A percentile compares a stretch with the other conserved stretches of the same genome.
Conservation (phyloP, 2,113 vertebrate genomes). For the Meriones unguiculatus region DNA sequence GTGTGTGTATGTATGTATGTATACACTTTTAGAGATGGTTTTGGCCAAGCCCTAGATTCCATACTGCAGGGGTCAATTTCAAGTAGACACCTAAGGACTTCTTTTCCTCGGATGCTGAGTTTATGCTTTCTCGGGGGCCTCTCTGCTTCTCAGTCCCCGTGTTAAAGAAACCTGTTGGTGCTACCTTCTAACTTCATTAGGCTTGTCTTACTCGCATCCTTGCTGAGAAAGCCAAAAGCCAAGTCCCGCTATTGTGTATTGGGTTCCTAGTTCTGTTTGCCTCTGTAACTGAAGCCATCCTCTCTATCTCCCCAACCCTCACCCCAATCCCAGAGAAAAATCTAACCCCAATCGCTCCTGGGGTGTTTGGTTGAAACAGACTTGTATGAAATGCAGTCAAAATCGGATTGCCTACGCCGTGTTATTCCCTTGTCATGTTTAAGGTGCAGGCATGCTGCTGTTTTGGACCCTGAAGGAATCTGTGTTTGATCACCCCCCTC, state of each 20-base stretch:
- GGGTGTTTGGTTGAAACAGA: constrained; percentile 48
- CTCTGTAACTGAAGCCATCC: neutral
- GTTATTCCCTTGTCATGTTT: neutral
- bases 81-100: neutral
- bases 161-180: constrained; percentile 83
- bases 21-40: neutral
- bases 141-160: neutral
- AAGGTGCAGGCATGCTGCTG: constrained; percentile 15
- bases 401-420: neutral
- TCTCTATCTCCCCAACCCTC: neutral
- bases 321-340: neutral
- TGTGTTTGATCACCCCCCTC: neutral
- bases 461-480: neutral
- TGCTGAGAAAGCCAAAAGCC: neutral
- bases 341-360: constrained; percentile 16
- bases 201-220: constrained; percentile 38
- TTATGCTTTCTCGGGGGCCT: constrained; percentile 9
- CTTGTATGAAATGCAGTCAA: constrained; percentile 50
- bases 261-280: neutral
- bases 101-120: neutral
- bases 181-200: constrained; percentile 63
- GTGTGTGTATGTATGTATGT: neutral
- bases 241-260: neutral
- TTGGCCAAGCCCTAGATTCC: neutral
- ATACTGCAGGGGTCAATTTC: constrained; percentile 3